These are phyloP conservation scores for Phania funesta DNA, from an alignment of 2,888 invertebrate genomes.

Conservation along the genomic window DNA sequence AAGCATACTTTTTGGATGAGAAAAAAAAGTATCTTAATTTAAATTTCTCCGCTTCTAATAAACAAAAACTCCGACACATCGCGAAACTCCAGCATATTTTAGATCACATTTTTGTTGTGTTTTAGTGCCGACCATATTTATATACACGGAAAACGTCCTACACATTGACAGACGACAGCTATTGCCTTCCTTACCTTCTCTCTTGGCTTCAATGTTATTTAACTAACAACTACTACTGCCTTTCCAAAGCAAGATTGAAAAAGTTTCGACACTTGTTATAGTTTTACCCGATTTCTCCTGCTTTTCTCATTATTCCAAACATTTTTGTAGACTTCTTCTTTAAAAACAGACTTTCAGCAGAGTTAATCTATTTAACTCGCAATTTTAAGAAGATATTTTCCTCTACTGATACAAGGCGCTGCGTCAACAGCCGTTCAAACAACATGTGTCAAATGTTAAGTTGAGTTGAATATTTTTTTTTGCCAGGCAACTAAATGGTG, in stretches of 20 bases:
- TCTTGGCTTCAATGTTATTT: background rate
- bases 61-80: too few relatives aligned
- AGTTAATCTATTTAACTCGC: conserved; percentile 15
- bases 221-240: background rate
- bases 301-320: background rate
- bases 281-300: conserved; percentile 8
- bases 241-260: conserved; percentile 37
- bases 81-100: too few relatives aligned
- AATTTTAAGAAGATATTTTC: conserved; percentile 3
- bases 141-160: too few relatives aligned
- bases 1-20: too few relatives aligned
- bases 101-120: too few relatives aligned
- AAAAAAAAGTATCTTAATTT: too few relatives aligned
- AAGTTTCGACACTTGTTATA: conserved; percentile 53
- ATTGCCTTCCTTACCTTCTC: background rate
- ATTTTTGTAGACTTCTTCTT: conserved; percentile 2
- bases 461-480: conserved; percentile 22
- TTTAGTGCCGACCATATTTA: too few relatives aligned
- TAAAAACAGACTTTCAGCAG: background rate
- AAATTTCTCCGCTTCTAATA: too few relatives aligned
- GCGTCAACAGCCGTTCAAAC: conserved; percentile 44
- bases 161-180: background rate
- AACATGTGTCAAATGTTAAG: conserved; percentile 53
- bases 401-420: background rate
- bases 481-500: background rate